These are phyloP conservation scores for Hafferia zeledoni DNA, from an alignment of 2,797 vertebrate species.

Conservation along the genomic window DNA sequence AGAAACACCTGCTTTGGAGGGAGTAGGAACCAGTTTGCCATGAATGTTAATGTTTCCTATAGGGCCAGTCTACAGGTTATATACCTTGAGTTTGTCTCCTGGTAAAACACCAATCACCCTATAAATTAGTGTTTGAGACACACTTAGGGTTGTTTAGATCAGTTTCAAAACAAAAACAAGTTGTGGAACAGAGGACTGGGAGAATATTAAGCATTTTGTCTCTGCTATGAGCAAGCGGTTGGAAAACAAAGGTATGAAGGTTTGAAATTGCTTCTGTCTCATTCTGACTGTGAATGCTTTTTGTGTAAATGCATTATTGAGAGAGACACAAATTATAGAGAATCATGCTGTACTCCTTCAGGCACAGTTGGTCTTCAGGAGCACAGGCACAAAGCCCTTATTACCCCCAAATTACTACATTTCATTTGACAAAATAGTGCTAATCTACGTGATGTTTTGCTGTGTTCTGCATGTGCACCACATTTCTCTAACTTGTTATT, in stretches of 20 bases:
- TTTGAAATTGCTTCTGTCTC: slow-evolving; percentile 35
- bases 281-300: background rate
- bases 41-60: background rate
- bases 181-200: background rate
- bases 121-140: background rate
- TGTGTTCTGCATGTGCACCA: background rate
- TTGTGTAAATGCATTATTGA: background rate
- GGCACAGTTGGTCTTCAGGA: background rate
- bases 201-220: background rate
- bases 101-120: background rate
- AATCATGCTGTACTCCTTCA: background rate
- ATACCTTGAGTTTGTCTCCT: background rate
- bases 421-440: background rate
- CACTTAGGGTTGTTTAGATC: background rate
- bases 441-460: background rate
- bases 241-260: slow-evolving; percentile 10
- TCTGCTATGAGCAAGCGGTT: background rate
- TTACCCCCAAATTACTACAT: background rate
- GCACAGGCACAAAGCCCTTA: background rate
- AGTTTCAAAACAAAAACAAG: background rate
- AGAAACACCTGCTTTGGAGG: background rate
- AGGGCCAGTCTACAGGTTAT: background rate
- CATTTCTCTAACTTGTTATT: background rate
- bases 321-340: background rate
- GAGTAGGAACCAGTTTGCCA: background rate